Base-by-base conservation (phyloP, 1,140 invertebrate genomes). In the Scaptomyza montana region DNA sequence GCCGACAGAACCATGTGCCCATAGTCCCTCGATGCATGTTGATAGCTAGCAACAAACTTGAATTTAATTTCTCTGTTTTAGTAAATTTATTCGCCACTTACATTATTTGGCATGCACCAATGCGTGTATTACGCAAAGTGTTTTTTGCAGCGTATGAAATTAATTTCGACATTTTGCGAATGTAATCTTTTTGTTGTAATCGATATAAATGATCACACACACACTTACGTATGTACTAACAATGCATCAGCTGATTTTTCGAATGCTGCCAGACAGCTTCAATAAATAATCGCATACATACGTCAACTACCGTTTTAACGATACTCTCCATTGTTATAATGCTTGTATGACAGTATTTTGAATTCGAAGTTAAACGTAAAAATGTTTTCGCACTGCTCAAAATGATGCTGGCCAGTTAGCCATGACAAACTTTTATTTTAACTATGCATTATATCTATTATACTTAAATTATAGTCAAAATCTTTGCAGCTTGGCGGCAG, bases 131-230 rank as follows among this genome's bases (percentile, higher is more conserved):
- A 36, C 78, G 82, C 30, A 85, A 57, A 49, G 59, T 75, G 43
- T 41, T 70, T 16, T 68, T 59, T 12, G 74, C 74, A 41, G 56
- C 47, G 36, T 75, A 69, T 8, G 62, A 63, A 49, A 85, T 45
- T 61, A 85, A 78, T 87, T 85, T 85, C 51, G 81, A 80, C 81
- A 85, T 85, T 45, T 46, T 39, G 46, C 63, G 43, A 9, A 54
- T 45, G 55, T 70, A 66, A 45, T 66, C 19, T 60, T 60, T 53
- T 76, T 69, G 60, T 78, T 70, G 39, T 67, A 57, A 62, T 81
- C 56, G 45, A 61, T 78, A 64, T 51, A 54, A 77, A 36, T 36
- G 8, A 8, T 1, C 33, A 9, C 8, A 36, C 33, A 36, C 0
- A 36, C 30, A 33, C 30, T 5, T 5, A 25, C 21, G 21, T 30